Percentiles rank a stretch among this genome's conserved stretches.
Evolutionary conservation across 2,888 invertebrate genomes (phyloP).

Genomic region (Ochlodes sylvanus): DNA sequence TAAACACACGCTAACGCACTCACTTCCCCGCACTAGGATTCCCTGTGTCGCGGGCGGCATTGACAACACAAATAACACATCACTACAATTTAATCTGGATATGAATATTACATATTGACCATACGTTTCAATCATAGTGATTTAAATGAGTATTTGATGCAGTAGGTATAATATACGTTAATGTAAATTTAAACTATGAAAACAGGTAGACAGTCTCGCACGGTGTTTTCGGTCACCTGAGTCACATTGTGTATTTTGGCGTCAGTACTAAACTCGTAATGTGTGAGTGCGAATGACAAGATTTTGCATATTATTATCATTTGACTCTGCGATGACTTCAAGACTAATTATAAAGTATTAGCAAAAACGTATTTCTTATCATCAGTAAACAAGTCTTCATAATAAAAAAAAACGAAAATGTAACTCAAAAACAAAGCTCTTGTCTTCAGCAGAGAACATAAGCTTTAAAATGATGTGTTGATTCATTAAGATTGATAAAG

Average conservation of each 20-base stretch:
- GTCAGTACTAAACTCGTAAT: background rate
- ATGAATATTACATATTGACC: background rate
- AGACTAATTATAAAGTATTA: constrained; percentile 13
- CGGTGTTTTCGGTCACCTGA: background rate
- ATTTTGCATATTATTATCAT: constrained; percentile 8
- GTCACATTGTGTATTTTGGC: constrained; percentile 17
- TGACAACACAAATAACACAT: too few species aligned
- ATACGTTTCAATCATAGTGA: background rate
- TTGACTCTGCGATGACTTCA: background rate
- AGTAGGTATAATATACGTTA: background rate
- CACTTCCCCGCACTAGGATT: too few species aligned
- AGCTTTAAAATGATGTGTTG: too few species aligned
- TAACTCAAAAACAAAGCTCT: too few species aligned
- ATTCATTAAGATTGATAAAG: too few species aligned
- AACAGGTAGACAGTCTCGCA: constrained; percentile 9
- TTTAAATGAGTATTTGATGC: background rate
- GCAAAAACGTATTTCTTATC: constrained; percentile 2
- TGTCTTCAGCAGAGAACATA: too few species aligned
- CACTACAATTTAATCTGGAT: background rate
- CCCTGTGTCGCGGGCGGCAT: too few species aligned
- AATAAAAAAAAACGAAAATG: too few species aligned
- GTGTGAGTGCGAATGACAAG: constrained; percentile 6
- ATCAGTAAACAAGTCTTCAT: too few species aligned
- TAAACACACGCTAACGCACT: too few species aligned
- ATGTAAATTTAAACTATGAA: background rate